Evolutionary conservation across 2,797 vertebrate species (phyloP).

Genomic region (Neomorphus geoffroyi): DNA sequence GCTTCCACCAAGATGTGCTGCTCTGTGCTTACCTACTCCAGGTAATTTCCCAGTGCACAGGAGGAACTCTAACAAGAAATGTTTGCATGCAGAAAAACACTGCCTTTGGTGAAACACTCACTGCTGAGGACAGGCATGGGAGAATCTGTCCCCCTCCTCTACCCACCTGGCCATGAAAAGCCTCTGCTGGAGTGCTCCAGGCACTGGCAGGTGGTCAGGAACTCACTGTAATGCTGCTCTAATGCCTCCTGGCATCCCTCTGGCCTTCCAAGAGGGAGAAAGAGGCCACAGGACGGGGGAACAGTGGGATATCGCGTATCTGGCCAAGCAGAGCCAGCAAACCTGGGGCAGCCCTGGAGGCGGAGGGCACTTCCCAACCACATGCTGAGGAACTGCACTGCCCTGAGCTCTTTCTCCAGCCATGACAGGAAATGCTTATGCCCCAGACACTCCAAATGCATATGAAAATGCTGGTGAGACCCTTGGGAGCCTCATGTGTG

Average conservation of each 20-base stretch:
- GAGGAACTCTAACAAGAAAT: background rate
- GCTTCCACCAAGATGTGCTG: background rate
- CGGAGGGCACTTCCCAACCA: background rate
- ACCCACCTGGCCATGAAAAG: background rate
- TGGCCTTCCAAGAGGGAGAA: background rate
- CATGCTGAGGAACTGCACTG: background rate
- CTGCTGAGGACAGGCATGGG: background rate
- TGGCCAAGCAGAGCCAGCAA: background rate
- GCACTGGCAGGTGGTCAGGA: background rate
- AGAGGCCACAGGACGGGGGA: background rate
- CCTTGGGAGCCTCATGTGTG: background rate
- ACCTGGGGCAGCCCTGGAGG: background rate
- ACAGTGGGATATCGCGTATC: background rate
- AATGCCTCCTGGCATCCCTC: background rate
- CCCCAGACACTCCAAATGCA: background rate
- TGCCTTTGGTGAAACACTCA: background rate
- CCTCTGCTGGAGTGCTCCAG: fast-evolving
- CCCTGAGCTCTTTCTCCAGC: background rate
- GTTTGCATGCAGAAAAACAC: background rate
- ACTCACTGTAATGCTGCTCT: background rate
- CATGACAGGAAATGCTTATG: background rate
- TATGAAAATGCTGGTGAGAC: background rate
- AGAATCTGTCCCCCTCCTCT: background rate
- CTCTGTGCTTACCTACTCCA: background rate
- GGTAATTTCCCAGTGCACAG: background rate